A percentile compares a stretch with the other conserved stretches of the same genome.
phyloP scores from a whole-genome alignment of 2,113 vertebrate species.

The Neotoma lepida region DNA sequence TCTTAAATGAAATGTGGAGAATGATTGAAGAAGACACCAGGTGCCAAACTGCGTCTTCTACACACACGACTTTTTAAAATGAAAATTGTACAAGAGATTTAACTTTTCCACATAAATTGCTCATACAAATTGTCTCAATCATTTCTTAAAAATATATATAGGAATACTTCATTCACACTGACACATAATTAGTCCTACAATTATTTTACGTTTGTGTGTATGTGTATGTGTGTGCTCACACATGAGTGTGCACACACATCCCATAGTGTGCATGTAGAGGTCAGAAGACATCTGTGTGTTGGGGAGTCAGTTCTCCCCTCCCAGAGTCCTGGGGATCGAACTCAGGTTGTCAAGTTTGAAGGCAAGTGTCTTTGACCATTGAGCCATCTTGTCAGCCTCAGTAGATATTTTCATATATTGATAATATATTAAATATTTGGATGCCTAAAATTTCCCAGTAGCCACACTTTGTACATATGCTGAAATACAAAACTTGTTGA shows the following conservation, averaged over 20 bases:
- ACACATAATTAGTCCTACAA: background rate
- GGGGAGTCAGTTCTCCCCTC: background rate
- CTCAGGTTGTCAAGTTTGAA: background rate
- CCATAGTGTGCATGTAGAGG: background rate
- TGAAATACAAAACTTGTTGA: constrained; percentile 4
- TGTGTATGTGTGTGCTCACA: background rate
- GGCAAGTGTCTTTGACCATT: background rate
- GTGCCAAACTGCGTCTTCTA: background rate
- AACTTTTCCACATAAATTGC: background rate
- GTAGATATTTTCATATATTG: constrained; percentile 13
- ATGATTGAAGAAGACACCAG: background rate
- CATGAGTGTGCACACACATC: background rate
- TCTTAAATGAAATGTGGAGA: too few species aligned
- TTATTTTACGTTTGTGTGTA: background rate
- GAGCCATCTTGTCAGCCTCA: background rate
- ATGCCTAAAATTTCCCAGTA: background rate
- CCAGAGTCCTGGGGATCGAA: background rate
- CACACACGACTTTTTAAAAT: background rate
- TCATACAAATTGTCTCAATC: background rate
- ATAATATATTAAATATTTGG: background rate
- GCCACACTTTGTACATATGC: background rate
- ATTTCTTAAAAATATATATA: constrained; percentile 37
- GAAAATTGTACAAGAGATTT: background rate
- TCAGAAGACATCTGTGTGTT: background rate
- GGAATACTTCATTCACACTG: background rate